Evolutionary conservation across 2,113 vertebrate species (phyloP).

Genomic region (Odontophorus gujanensis): DNA sequence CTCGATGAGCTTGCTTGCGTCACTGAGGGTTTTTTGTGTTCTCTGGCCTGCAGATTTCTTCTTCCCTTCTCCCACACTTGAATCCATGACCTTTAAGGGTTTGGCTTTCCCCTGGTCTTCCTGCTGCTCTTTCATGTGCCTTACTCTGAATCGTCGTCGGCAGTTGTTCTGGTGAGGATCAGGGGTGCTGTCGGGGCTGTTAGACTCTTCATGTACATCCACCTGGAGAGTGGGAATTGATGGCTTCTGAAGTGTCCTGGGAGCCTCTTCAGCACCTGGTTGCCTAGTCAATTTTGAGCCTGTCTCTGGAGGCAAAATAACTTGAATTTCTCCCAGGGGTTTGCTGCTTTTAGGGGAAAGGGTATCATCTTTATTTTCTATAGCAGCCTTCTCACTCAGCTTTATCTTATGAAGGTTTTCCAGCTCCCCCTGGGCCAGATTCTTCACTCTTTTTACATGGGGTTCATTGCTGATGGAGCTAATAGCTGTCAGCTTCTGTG

Average conservation of each 20-base stretch:
- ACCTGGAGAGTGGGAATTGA: constrained; percentile 7
- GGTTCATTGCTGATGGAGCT: constrained; percentile 21
- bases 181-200: background rate
- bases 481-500: constrained; percentile 22
- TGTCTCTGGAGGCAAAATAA: constrained; percentile 50
- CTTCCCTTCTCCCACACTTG: constrained; percentile 64
- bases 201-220: background rate
- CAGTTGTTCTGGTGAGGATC: background rate
- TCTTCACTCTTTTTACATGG: constrained; percentile 53
- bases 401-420: constrained; percentile 51
- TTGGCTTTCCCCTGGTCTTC: constrained; percentile 74
- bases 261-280: background rate
- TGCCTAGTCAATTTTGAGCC: background rate
- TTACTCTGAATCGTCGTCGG: constrained; percentile 64
- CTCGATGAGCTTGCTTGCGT: constrained; percentile 69
- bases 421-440: constrained; percentile 37
- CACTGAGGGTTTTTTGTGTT: constrained; percentile 58
- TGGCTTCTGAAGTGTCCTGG: background rate
- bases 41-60: constrained; percentile 58
- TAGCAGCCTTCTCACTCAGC: constrained; percentile 4
- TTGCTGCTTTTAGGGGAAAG: constrained; percentile 24
- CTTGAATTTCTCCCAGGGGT: constrained; percentile 60
- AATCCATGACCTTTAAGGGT: constrained; percentile 62
- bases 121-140: constrained; percentile 64
- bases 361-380: constrained; percentile 10